Conservation (phyloP, 2,113 vertebrate genomes). For the Struthio camelus region DNA sequence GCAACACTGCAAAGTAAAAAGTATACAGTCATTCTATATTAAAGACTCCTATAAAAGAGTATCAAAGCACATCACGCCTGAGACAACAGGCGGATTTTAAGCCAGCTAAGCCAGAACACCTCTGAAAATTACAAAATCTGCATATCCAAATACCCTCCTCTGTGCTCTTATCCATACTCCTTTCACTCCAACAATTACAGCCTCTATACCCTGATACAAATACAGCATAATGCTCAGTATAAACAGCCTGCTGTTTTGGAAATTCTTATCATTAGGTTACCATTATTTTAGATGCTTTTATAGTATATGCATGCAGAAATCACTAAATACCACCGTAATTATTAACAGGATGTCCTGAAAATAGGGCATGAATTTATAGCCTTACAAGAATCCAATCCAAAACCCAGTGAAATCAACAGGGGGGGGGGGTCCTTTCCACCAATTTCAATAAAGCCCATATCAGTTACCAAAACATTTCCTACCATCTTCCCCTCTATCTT, state of each 20-base stretch:
- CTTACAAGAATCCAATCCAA: neutral
- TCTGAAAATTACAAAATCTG: neutral
- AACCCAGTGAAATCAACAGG: neutral
- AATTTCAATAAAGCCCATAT: neutral
- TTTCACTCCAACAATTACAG: neutral
- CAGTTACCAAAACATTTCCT: neutral
- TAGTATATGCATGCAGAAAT: neutral
- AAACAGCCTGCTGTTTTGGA: neutral
- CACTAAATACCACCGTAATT: neutral
- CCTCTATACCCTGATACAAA: neutral
- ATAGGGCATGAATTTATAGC: neutral
- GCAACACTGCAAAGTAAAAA: rapidly evolving
- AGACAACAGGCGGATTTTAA: neutral
- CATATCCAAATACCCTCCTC: neutral
- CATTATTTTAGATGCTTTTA: neutral
- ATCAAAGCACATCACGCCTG: neutral
- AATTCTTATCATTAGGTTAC: neutral
- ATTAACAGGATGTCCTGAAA: neutral
- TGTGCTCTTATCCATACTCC: neutral
- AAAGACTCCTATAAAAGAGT: neutral
- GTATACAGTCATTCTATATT: neutral
- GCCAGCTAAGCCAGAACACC: neutral
- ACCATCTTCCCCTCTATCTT: neutral
- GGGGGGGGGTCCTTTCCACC: neutral
- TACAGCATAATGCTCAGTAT: neutral